Conservation (phyloP, 2,113 vertebrate genomes). For the Mungos mungo region DNA sequence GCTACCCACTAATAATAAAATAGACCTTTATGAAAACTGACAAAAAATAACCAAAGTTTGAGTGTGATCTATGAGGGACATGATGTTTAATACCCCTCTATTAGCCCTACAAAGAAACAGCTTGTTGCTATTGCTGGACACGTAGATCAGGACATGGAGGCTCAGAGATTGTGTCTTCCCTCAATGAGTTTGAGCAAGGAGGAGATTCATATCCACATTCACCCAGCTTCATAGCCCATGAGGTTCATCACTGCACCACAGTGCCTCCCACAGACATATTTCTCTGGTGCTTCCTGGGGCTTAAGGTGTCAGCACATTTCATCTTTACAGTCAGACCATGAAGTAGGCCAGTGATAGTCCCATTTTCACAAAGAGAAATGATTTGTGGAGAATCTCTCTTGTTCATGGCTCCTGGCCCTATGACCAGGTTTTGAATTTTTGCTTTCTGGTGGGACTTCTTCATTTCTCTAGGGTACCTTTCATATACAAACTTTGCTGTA, state of each 20-base stretch:
- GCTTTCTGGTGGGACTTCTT: neutral
- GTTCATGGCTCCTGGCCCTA: neutral
- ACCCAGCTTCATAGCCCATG: neutral
- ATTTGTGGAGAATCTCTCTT: neutral
- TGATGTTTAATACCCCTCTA: neutral
- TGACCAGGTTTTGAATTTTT: neutral
- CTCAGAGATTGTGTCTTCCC: neutral
- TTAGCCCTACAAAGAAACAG: neutral
- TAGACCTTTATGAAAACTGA: slow-evolving; percentile 89
- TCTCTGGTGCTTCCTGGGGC: neutral
- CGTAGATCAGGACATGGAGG: neutral
- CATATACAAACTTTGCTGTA: neutral
- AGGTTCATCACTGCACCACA: neutral
- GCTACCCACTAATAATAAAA: slow-evolving; percentile 87
- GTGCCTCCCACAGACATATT: neutral
- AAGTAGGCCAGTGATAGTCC: neutral
- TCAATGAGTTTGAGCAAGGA: neutral
- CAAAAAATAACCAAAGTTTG: neutral
- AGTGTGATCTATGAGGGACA: neutral
- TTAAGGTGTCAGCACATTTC: neutral
- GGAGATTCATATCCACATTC: neutral
- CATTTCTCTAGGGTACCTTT: neutral
- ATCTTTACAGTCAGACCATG: neutral
- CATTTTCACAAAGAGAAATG: neutral
- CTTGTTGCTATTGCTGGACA: neutral